phyloP scores from a whole-genome alignment of 2,113 vertebrate species.

The Bambusicola thoracicus region DNA sequence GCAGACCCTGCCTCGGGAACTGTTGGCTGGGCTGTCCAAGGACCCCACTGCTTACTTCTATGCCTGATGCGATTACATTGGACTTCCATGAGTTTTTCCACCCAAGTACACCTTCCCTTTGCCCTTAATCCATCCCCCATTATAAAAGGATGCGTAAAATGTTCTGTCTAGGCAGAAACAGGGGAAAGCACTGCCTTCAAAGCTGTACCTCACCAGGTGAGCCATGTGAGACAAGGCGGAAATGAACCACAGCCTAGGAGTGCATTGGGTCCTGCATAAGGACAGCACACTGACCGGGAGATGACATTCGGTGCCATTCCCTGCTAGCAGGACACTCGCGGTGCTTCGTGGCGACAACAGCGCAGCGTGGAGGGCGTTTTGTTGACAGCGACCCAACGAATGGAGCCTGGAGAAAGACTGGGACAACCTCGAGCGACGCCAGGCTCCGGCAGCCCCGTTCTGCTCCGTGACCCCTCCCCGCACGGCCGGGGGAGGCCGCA shows the following conservation, averaged over 20 bases:
- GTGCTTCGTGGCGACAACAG: no score
- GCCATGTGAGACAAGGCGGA: not conserved
- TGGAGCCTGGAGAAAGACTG: not conserved
- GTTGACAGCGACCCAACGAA: not conserved
- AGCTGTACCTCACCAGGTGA: not conserved
- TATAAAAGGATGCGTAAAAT: not conserved
- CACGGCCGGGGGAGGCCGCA: not conserved
- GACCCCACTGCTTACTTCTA: not conserved
- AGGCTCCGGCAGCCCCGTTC: not conserved
- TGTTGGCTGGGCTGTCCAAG: not conserved
- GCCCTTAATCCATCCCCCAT: not conserved
- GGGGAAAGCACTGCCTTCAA: not conserved
- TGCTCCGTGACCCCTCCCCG: not conserved
- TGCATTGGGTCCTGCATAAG: accelerated
- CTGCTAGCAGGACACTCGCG: not conserved
- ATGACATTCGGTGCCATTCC: no score
- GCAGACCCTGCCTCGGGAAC: not conserved
- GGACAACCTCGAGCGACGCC: not conserved
- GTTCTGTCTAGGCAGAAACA: not conserved
- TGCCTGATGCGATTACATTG: accelerated
- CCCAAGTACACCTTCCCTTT: not conserved
- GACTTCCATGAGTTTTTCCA: not conserved
- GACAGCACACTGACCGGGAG: accelerated
- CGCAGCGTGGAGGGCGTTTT: not conserved
- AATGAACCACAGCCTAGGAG: accelerated